phyloP scores from a whole-genome alignment of 1,140 invertebrate genomes.

The Drosophila arizonae region DNA sequence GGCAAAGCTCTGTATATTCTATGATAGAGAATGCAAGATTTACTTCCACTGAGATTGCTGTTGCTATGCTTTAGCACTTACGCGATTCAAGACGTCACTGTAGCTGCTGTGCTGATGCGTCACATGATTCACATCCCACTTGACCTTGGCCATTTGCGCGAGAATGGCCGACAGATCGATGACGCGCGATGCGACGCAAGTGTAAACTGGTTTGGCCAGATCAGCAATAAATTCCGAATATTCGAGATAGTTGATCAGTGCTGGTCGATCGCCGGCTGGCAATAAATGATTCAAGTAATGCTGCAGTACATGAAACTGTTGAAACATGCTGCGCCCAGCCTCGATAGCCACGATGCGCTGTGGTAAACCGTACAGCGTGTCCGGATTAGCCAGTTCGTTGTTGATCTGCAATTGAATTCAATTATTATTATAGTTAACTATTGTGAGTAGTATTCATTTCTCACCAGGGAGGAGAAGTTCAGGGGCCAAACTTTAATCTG shows the following conservation, averaged over 20 bases:
- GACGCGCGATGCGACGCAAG: slow-evolving; percentile 89
- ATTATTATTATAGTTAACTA: neutral
- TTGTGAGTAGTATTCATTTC: neutral
- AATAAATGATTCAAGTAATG: slow-evolving; percentile 91
- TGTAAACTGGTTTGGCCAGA: slow-evolving; percentile 92
- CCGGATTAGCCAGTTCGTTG: slow-evolving; percentile 87
- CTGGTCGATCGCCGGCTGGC: slow-evolving; percentile 83
- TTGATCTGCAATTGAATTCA: slow-evolving; percentile 73
- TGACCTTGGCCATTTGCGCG: slow-evolving; percentile 93
- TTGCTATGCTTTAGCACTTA: slow-evolving; percentile 66
- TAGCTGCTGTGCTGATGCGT: slow-evolving; percentile 97
- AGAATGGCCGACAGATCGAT: slow-evolving; percentile 92
- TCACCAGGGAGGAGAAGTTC: slow-evolving; percentile 79
- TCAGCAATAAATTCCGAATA: slow-evolving; percentile 85
- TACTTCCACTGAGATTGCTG: neutral
- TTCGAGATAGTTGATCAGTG: slow-evolving; percentile 61
- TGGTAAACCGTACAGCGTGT: slow-evolving; percentile 90
- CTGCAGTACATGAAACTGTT: slow-evolving; percentile 92
- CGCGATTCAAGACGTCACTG: slow-evolving; percentile 88
- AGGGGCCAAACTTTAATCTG: slow-evolving; percentile 79
- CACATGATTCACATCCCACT: slow-evolving; percentile 98
- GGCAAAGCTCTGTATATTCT: slow-evolving; percentile 92
- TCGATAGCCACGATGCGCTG: slow-evolving; percentile 96
- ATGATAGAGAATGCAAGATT: slow-evolving; percentile 46
- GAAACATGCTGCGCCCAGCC: slow-evolving; percentile 94